phyloP scores from a whole-genome alignment of 2,797 vertebrate genomes.

The Cetoscarus ocellatus region DNA sequence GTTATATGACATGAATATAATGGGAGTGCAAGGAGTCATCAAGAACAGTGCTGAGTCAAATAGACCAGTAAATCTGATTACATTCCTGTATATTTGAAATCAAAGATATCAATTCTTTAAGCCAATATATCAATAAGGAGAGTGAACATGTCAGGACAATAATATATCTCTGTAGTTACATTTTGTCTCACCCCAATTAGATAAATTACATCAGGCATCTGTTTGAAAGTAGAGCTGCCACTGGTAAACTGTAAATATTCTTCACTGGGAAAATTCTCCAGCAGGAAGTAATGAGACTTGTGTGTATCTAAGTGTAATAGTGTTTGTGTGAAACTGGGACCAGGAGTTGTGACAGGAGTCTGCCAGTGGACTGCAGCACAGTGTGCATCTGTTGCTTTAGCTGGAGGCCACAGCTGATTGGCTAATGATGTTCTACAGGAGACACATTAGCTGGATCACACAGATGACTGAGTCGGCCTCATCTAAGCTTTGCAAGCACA shows the following conservation, averaged over 20 bases:
- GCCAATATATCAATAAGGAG: too few relatives aligned
- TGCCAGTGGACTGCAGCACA: conserved; percentile 60
- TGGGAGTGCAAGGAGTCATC: too few relatives aligned
- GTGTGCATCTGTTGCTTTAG: conserved; percentile 73
- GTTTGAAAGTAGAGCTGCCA: conserved; percentile 37
- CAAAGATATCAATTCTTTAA: too few relatives aligned
- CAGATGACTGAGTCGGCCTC: conserved; percentile 72
- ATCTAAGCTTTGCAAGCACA: conserved; percentile 55
- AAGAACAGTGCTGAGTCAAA: too few relatives aligned
- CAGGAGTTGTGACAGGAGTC: conserved; percentile 51
- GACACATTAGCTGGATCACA: conserved; percentile 76
- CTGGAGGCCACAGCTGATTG: conserved; percentile 72
- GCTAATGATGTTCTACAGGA: conserved; percentile 80
- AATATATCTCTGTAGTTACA: too few relatives aligned
- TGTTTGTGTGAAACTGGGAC: conserved; percentile 34
- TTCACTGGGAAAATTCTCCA: conserved; percentile 6
- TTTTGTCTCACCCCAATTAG: too few relatives aligned
- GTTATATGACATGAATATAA: too few relatives aligned
- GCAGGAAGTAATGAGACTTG: conserved; percentile 25
- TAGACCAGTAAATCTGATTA: too few relatives aligned
- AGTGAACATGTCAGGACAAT: too few relatives aligned
- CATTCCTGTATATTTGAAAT: too few relatives aligned
- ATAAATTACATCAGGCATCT: conserved; percentile 22
- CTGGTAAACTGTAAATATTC: conserved; percentile 38
- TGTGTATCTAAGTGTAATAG: conserved; percentile 30